These are phyloP conservation scores for Triplophysa rosa DNA, from an alignment of 2,113 vertebrate genomes.

Conservation along the genomic window DNA sequence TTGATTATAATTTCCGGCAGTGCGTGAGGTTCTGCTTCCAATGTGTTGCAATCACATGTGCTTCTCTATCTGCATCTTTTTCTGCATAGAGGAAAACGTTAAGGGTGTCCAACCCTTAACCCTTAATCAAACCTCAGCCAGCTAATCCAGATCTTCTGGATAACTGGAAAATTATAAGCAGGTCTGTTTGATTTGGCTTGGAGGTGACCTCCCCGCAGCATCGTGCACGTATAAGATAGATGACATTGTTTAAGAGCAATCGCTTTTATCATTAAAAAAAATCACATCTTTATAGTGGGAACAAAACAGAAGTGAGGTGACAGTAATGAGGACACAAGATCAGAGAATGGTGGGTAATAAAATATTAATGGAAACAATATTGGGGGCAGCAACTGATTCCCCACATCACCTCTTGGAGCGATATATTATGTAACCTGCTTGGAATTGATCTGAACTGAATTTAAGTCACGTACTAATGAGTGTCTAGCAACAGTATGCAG, in stretches of 20 bases:
- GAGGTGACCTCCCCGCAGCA: too few species aligned
- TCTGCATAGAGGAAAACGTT: too few species aligned
- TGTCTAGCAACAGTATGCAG: neutral
- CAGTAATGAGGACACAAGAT: constrained; percentile 30
- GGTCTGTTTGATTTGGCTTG: too few species aligned
- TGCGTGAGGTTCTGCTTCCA: constrained; percentile 7
- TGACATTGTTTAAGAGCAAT: neutral
- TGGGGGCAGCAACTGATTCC: constrained; percentile 28
- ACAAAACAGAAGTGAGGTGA: neutral
- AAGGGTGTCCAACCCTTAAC: too few species aligned
- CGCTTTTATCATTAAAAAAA: constrained; percentile 7
- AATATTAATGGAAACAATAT: constrained; percentile 40
- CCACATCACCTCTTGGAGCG: constrained; percentile 7
- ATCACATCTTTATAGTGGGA: neutral
- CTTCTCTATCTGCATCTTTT: too few species aligned
- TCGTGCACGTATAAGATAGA: too few species aligned
- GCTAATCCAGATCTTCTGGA: too few species aligned
- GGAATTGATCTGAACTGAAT: constrained; percentile 1
- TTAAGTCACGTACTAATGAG: neutral
- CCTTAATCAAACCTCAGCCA: too few species aligned
- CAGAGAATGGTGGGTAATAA: constrained; percentile 30
- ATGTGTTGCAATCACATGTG: neutral
- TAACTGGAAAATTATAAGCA: too few species aligned
- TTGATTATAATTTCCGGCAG: constrained; percentile 15
- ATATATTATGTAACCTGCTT: constrained; percentile 11